Evolutionary conservation across 2,797 vertebrate genomes (phyloP), one percentile per base, ranked within the genome.

Genomic region (Danio kyathit): DNA sequence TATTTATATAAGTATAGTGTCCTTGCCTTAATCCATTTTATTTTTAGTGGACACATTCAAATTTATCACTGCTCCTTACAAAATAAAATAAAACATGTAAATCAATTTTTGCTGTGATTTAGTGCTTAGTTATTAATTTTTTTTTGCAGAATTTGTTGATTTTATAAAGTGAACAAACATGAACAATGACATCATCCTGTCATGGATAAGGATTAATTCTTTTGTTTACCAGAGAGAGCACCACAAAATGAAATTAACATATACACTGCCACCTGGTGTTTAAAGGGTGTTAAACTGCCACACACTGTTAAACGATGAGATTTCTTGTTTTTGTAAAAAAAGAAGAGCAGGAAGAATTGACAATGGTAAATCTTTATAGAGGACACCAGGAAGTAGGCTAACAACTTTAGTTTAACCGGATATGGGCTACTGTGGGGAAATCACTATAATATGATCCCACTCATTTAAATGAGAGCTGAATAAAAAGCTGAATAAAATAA

Each of bases 191-290:
- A 80, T 79, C 57, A 71, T 64, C 48, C 17, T 40, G 41, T n/a
- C 21, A 79, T 6, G 48, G 44, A 12, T 21, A 9, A 64, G 16
- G 17, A 80, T 80, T 49, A 16, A 19, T 74, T 46, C 1, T 13
- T 74, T 66, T 66, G 61, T 66, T 80, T 65, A 74, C 40, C 21
- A 48, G 61, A 38, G 40, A 43, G 13, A 69, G 11, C 1, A 0
- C 1, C 46, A 44, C 57, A 63, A 72, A 72, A 52, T 52, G 38
- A 64, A 65, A 65, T 44, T 19, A 66, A 48, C 7, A 49, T 65
- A 12, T 40, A 80, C 52, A 80, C 61, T 64, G 79, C 79, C 79
- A 80, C 43, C 79, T 80, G 70, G 70, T 74, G 79, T 66, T 21
- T 19, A 38, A 41, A 41, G 16, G 60, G 44, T 49, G 29, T 69